These are phyloP conservation scores for Aphelinus certus DNA, from an alignment of 1,140 invertebrate species.

Conservation along the genomic window DNA sequence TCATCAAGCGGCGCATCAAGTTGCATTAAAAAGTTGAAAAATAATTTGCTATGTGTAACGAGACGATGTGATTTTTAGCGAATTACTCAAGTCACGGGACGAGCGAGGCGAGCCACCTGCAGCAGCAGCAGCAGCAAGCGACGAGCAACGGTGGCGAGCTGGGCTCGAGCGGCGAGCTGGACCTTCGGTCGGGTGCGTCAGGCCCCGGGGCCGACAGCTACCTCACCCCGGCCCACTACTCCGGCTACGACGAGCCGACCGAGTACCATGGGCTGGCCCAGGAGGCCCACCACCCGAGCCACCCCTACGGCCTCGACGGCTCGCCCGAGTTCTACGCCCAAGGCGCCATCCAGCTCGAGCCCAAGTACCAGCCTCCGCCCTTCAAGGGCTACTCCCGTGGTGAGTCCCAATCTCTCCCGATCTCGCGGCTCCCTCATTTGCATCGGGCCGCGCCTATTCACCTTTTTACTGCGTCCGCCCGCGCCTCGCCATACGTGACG, in stretches of 20 bases:
- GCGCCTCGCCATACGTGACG: no score
- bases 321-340: constrained; percentile 80
- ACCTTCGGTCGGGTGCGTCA: constrained; percentile 54
- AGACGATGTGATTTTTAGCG: constrained; percentile 54
- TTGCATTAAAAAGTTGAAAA: no score
- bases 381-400: constrained; percentile 76
- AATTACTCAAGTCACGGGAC: constrained; percentile 65
- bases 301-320: constrained; percentile 71
- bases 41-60: no score
- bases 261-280: constrained; percentile 76
- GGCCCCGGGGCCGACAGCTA: constrained; percentile 54
- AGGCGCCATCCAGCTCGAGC: constrained; percentile 70
- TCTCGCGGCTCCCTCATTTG: neutral
- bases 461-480: constrained; percentile 7
- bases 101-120: constrained; percentile 47
- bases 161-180: constrained; percentile 53
- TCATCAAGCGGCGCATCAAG: no score
- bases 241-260: constrained; percentile 70
- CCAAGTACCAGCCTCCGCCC: constrained; percentile 75
- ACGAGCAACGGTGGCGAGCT: constrained; percentile 54
- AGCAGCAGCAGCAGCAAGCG: constrained; percentile 50
- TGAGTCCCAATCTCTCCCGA: constrained; percentile 47
- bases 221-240: constrained; percentile 65
- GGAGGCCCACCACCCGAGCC: constrained; percentile 64
- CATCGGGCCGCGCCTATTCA: neutral